These are phyloP conservation scores for Miichthys miiuy DNA, from an alignment of 2,797 vertebrate genomes.

Conservation along the genomic window DNA sequence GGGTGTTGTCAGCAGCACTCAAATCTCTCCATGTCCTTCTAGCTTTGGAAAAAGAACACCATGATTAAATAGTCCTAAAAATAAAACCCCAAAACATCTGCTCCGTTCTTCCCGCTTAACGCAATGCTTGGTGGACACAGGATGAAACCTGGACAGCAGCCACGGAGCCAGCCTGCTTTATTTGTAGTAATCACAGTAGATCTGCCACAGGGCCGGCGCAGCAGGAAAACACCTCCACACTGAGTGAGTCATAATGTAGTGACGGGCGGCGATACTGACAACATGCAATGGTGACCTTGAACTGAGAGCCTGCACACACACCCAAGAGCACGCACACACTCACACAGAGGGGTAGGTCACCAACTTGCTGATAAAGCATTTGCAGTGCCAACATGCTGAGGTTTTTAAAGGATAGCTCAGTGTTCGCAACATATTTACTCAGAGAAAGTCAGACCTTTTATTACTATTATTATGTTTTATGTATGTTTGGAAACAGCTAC, in stretches of 20 bases:
- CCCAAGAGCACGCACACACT: background rate
- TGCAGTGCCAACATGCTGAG: slow-evolving; percentile 29
- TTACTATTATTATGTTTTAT: slow-evolving; percentile 26
- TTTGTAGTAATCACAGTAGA: slow-evolving; percentile 32
- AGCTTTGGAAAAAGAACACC: slow-evolving; percentile 31
- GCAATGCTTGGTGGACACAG: slow-evolving; percentile 27
- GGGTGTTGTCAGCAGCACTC: slow-evolving; percentile 13
- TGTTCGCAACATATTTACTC: slow-evolving; percentile 32
- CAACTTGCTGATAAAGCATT: slow-evolving; percentile 57
- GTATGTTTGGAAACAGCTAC: slow-evolving; percentile 1
- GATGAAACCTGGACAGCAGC: slow-evolving; percentile 44
- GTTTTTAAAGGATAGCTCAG: slow-evolving; percentile 24
- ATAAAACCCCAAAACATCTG: slow-evolving; percentile 57
- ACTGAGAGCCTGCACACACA: slow-evolving; percentile 29
- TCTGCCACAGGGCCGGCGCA: slow-evolving; percentile 6
- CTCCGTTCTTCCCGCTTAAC: slow-evolving; percentile 24
- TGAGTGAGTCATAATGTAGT: slow-evolving; percentile 55
- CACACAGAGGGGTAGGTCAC: slow-evolving; percentile 23
- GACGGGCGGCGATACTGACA: slow-evolving; percentile 41
- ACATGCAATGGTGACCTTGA: slow-evolving; percentile 64
- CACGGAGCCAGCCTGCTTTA: slow-evolving; percentile 21
- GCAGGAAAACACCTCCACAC: slow-evolving; percentile 60
- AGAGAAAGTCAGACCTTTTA: slow-evolving; percentile 19
- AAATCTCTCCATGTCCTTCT: slow-evolving; percentile 25
- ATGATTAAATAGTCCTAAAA: slow-evolving; percentile 52